Conservation (phyloP, 2,113 vertebrate genomes). For the Propithecus coquereli region DNA sequence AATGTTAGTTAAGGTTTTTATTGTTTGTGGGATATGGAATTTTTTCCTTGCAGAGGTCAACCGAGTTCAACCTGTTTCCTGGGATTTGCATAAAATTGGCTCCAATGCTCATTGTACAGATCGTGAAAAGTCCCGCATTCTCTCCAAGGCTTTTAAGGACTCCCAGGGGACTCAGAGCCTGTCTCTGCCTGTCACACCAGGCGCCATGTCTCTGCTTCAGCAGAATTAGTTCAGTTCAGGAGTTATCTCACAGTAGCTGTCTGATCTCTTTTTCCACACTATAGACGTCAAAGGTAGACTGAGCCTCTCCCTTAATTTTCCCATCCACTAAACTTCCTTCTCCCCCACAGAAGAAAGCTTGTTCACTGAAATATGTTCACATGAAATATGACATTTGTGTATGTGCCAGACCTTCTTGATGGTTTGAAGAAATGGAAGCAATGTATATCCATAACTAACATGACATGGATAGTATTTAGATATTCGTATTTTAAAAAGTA, state of each 20-base stretch:
- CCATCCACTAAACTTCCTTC: not conserved
- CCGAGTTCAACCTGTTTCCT: slow-evolving; percentile 39
- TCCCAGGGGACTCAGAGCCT: not conserved
- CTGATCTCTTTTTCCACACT: not conserved
- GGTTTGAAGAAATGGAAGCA: not conserved
- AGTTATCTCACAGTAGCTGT: not conserved
- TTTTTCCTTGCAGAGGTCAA: slow-evolving; percentile 1
- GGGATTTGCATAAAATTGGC: not conserved
- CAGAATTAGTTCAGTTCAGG: not conserved
- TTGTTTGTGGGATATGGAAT: slow-evolving; percentile 26
- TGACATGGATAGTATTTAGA: not conserved
- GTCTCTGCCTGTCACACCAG: not conserved
- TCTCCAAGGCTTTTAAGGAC: not conserved
- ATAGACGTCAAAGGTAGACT: not conserved
- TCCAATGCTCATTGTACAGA: not conserved
- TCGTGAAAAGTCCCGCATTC: not conserved
- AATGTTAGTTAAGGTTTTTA: slow-evolving; percentile 10
- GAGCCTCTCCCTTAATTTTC: not conserved
- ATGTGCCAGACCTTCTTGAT: not conserved
- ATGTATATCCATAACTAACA: not conserved
- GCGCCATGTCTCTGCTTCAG: not conserved
- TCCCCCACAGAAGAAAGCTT: not conserved
- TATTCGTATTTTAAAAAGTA: not conserved
- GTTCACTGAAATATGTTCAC: not conserved
- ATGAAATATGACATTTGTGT: not conserved